Conservation (phyloP, 1,140 invertebrate genomes). For the Amphibalanus amphitrite region DNA sequence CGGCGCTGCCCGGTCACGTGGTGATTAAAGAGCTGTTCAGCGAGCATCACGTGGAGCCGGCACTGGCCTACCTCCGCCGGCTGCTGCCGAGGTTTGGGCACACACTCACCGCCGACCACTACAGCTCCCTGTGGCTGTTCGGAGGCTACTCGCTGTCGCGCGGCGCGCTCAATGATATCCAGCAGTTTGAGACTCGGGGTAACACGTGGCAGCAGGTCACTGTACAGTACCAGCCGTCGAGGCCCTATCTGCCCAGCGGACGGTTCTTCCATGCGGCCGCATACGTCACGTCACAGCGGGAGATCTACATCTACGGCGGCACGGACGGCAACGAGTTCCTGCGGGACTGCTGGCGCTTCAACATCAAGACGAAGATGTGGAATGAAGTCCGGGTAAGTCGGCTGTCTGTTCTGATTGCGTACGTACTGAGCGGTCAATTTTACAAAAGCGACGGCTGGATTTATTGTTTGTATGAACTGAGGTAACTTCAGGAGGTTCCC, state of each 20-base stretch:
- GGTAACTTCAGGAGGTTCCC: too few relatives aligned
- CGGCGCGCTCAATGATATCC: slow-evolving; percentile 74
- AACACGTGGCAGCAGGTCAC: slow-evolving; percentile 53
- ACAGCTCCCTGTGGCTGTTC: slow-evolving; percentile 76
- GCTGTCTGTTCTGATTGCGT: too few relatives aligned
- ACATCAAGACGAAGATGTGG: slow-evolving; percentile 71
- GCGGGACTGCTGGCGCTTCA: slow-evolving; percentile 84
- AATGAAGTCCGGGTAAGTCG: slow-evolving; percentile 18
- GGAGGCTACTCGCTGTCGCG: slow-evolving; percentile 77
- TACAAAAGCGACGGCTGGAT: too few relatives aligned
- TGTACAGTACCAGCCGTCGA: slow-evolving; percentile 32
- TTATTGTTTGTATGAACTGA: too few relatives aligned
- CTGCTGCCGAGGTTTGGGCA: slow-evolving; percentile 77
- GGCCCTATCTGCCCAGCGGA: slow-evolving; percentile 41
- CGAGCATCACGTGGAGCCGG: slow-evolving; percentile 9
- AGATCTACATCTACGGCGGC: slow-evolving; percentile 81
- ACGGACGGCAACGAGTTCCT: slow-evolving; percentile 44
- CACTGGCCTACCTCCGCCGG: slow-evolving; percentile 32
- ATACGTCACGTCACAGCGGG: slow-evolving; percentile 59
- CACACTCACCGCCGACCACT: slow-evolving; percentile 58
- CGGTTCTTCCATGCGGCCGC: slow-evolving; percentile 78
- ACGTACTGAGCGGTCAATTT: too few relatives aligned
- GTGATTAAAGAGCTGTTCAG: slow-evolving; percentile 14
- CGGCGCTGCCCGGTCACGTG: slow-evolving; percentile 11
- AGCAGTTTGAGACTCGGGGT: slow-evolving; percentile 67